These are phyloP conservation scores for Ianthella basta DNA, from an alignment of 37 sponge, comb jelly and placozoan genomes.

Conservation along the genomic window DNA sequence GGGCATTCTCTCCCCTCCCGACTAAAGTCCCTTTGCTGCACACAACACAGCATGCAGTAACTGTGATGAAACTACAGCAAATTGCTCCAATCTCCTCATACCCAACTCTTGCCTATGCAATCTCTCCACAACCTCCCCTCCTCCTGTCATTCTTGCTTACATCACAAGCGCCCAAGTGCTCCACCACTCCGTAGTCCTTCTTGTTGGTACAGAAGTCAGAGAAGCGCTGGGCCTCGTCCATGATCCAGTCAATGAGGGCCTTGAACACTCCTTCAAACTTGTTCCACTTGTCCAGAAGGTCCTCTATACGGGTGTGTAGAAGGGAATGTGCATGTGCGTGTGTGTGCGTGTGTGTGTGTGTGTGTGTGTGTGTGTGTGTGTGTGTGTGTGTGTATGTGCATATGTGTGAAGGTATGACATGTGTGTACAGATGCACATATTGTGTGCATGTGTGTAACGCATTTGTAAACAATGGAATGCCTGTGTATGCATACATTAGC, in stretches of 20 bases:
- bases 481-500: too few species aligned
- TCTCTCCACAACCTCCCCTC: too few species aligned
- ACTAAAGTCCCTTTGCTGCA: too few species aligned
- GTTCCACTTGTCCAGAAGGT: constrained; percentile 48
- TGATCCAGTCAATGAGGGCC: constrained; percentile 66
- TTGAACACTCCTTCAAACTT: constrained; percentile 56
- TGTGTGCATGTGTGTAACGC: too few species aligned
- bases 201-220: constrained; percentile 50
- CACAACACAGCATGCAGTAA: too few species aligned
- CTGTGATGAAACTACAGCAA: too few species aligned
- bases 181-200: constrained; percentile 69
- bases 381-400: neutral
- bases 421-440: too few species aligned
- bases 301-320: neutral
- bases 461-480: too few species aligned
- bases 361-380: constrained; percentile 8
- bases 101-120: too few species aligned
- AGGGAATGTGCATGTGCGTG: neutral
- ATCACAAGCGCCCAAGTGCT: constrained; percentile 69
- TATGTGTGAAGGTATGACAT: neutral
- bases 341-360: constrained; percentile 2
- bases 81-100: too few species aligned
- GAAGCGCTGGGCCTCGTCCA: constrained; percentile 57
- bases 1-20: too few species aligned
- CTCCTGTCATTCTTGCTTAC: constrained; percentile 9